Evolutionary conservation across 2,113 vertebrate species (phyloP), one percentile per base, ranked within the genome.

Genomic region (Vanacampus margaritifer): DNA sequence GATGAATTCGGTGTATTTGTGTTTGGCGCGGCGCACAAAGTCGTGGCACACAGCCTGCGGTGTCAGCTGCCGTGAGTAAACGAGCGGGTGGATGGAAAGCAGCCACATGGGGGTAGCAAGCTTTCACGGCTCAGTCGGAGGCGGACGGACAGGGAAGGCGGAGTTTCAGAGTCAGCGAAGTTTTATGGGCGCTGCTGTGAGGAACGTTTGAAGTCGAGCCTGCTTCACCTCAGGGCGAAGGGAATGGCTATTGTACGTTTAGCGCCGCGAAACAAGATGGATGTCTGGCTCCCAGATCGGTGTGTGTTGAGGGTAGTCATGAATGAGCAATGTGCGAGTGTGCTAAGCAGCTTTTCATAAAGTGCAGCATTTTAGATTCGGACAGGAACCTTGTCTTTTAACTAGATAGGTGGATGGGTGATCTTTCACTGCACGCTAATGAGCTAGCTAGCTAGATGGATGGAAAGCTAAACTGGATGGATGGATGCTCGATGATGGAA

Each of bases 61-160:
- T 61, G 24, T 48, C 61, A 61, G 61, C 37, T 69, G 71, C 64
- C 64, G 70, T 58, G 63, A 64, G 41, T 68, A 81, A 83, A 82
- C 65, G 69, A 79, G 78, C 59, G 56, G 51, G 70, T 63, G 68
- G 75, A 79, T 78, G 79, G 79, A 84, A 85, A 80, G 57, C 36
- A 64, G 71, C 87, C 89, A 83, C 88, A 80, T 75, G 85, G 87
- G 83, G 89, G 81, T 79, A 80, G 83, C 84, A 76, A 81, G 76
- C 61, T 78, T 80, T 80, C 84, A 75, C 68, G 62, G 67, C 79
- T 64, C 71, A 64, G 74, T 79, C 77, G 82, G 82, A 81, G 60
- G 75, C 71, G 79, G 60, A 74, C 74, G 76, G 79, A 74, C 80
- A 73, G 64, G 66, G 65, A 61, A 73, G 78, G 72, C 80, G 82